Evolutionary conservation across 1,140 invertebrate species (phyloP), one percentile per base, ranked within the genome.

Genomic region (Drosophila chauvacae): DNA sequence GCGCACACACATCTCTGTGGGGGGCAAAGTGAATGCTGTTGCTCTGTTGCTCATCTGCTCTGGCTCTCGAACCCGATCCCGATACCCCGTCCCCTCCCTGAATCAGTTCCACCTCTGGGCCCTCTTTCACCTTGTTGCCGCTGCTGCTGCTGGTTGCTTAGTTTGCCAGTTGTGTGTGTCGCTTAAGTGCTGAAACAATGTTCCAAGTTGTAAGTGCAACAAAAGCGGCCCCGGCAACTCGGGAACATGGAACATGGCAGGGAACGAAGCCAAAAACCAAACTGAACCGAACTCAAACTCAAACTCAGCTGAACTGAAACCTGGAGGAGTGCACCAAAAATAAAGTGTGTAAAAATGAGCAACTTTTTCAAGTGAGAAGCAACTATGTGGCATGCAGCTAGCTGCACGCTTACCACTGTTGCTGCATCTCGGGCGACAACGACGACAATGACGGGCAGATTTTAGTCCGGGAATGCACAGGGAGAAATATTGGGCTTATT

Each of bases 121-220:
- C 48, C 72, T 53, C 53, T 39, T 65, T 51, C 73, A 65, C 72
- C 72, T 77, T 51, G 74, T 50, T 59, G 55, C 61, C 39, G 53
- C 33, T 23, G 47, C 47, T 28, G 23, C 45, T 47, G 45, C 16
- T 33, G 33, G 41, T 61, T 64, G 60, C 66, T 76, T 74, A 73
- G 62, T 58, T 58, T 30, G 60, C 61, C 63, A 64, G 79, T 77
- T 81, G 77, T 81, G 85, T 87, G 83, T 88, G 85, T 90, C 85
- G 85, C 85, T 85, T 90, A 90, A 90, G 85, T 90, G 85, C 81
- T 90, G 85, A 90, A 90, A 90, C 85, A 90, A 90, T 90, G 85
- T 90, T 90, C 78, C 86, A 79, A 90, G 81, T 90, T 90, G 85
- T 88, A 88, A 88, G 85, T 85, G 85, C 85, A 88, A 77, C 83